Conservation (phyloP, 2,797 vertebrate species). For the Limosa lapponica region DNA sequence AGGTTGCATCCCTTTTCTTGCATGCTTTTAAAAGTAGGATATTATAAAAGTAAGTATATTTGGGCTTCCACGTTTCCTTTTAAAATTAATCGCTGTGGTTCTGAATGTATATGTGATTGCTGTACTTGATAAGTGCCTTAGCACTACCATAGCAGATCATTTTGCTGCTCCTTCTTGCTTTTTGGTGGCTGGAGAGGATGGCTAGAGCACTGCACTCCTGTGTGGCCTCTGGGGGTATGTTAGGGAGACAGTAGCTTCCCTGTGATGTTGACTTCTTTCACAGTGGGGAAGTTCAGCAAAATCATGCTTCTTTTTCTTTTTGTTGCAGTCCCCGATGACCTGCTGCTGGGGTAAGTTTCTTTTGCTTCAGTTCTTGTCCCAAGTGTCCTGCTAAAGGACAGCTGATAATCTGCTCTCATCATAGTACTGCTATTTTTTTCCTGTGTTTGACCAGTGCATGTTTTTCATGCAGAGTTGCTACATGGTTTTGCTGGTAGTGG, state of each 20-base stretch:
- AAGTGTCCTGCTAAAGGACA: neutral
- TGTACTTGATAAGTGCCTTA: neutral
- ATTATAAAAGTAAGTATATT: neutral
- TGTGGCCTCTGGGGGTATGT: neutral
- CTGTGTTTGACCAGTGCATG: neutral
- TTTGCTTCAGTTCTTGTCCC: neutral
- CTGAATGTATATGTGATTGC: neutral
- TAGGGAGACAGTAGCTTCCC: neutral
- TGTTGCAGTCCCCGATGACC: conserved; percentile 90
- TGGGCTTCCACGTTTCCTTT: neutral
- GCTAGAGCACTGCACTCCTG: neutral
- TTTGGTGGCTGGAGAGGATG: neutral
- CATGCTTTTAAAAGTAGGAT: neutral
- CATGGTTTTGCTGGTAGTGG: neutral
- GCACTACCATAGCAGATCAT: neutral
- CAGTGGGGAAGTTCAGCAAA: neutral
- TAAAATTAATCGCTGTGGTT: neutral
- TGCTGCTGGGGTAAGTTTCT: conserved; percentile 91
- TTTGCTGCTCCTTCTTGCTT: neutral
- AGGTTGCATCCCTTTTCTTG: neutral
- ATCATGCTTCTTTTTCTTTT: neutral
- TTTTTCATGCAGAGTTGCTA: neutral
- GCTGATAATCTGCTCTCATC: neutral
- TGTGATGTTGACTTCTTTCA: neutral
- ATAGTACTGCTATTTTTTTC: neutral